Base-by-base conservation (phyloP, 1,140 invertebrate species). In the Musca domestica region DNA sequence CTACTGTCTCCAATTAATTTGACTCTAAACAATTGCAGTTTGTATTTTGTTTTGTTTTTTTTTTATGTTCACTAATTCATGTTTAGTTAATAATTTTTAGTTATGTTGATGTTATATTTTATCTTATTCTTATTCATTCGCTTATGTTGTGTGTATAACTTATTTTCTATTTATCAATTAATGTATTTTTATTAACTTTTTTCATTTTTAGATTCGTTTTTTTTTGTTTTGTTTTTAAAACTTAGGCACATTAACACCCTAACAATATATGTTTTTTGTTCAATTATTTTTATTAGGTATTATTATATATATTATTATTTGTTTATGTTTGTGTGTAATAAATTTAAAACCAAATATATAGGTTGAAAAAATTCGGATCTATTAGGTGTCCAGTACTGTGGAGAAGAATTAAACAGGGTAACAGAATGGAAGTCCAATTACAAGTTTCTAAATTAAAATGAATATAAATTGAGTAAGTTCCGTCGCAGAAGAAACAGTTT, bases 161-260 rank as follows among this genome's bases (percentile, higher is more conserved):
- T 54, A 54, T 54, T 19, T 6, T 54, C n/a, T 22, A 5, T 54
- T 23, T 20, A 3, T 54, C 17, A 48, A 5, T 22, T 54, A 23
- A 22, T 54, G 22, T 58, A 58, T 30, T 25, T 30, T 58, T 20
- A 58, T 30, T 58, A 58, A 58, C 27, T 58, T 51, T 58, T 58
- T 30, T 58, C 30, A 58, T 20, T 58, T 51, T 58, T 58, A 30
- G 25, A n/a, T 58, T 58, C 4, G 17, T 20, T 19, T 48, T 48
- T 19, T 48, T 48, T 15, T 48, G 5, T 23, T 23, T 54, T 58
- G 54, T 58, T 58, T 58, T 58, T 58, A 58, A 58, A 58, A 58
- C 54, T 58, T 58, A 58, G 54, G 54, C 54, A 58, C 54, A 58
- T 58, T 58, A 58, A 58, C 54, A 58, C 54, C 54, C 54, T 58